phyloP scores from a whole-genome alignment of 1,140 invertebrate species.

The Oryctes rhinoceros region DNA sequence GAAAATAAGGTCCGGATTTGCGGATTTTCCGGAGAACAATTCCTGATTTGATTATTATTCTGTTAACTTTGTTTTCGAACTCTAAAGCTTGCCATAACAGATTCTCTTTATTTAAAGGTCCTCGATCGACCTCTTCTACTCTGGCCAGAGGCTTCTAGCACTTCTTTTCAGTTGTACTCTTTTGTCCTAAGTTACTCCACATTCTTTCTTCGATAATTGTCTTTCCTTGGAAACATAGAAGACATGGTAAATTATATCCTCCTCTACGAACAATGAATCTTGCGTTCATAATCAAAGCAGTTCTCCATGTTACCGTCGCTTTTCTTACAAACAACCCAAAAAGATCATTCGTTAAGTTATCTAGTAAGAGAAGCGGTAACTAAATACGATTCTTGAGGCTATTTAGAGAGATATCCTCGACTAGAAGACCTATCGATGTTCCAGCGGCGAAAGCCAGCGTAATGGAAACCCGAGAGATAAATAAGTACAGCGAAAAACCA shows the following conservation, averaged over 20 bases:
- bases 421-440: too few species aligned
- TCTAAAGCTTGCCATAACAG: neutral
- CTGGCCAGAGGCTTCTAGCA: neutral
- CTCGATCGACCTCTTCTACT: constrained; percentile 7
- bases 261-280: neutral
- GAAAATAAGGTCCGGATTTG: neutral
- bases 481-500: too few species aligned
- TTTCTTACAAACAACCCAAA: neutral
- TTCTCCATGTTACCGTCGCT: neutral
- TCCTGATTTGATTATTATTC: neutral
- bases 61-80: neutral
- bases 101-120: neutral
- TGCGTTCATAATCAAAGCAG: neutral
- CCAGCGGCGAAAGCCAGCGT: too few species aligned
- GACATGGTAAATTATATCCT: neutral
- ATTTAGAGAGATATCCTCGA: too few species aligned
- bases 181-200: neutral
- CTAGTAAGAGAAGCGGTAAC: neutral
- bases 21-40: neutral
- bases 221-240: neutral
- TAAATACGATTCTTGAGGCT: too few species aligned
- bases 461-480: too few species aligned
- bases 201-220: neutral
- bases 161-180: neutral
- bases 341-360: neutral